These are phyloP conservation scores for Bombus confusus DNA, from an alignment of 1,140 invertebrate genomes.

Conservation along the genomic window DNA sequence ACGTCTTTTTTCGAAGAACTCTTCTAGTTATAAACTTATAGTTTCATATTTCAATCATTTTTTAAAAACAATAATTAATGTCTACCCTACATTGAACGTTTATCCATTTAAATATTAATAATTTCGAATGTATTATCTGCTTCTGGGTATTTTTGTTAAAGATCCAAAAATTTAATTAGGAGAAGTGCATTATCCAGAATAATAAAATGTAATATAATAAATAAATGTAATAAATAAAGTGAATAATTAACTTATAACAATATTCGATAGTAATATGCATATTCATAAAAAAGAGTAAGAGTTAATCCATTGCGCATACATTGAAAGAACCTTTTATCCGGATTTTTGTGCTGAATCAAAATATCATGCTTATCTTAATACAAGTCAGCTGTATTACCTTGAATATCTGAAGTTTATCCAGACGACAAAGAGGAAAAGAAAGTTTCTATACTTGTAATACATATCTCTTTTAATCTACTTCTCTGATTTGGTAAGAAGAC, in stretches of 20 bases:
- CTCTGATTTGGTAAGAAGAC: neutral
- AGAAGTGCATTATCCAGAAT: neutral
- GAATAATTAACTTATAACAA: neutral
- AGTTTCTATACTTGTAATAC: neutral
- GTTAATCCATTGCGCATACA: neutral
- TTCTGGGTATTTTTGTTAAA: neutral
- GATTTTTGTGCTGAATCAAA: neutral
- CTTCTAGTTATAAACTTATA: neutral
- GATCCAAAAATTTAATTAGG: neutral
- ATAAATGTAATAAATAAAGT: too few relatives aligned
- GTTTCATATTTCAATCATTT: too few relatives aligned
- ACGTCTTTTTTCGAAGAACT: neutral
- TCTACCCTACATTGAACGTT: neutral
- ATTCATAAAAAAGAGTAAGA: neutral
- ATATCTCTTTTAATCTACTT: constrained; percentile 7
- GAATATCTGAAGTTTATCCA: neutral
- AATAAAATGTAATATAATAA: too few relatives aligned
- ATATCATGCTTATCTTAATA: neutral
- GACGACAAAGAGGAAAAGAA: neutral
- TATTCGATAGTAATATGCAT: neutral
- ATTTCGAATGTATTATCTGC: neutral
- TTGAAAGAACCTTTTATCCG: neutral
- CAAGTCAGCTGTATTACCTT: neutral
- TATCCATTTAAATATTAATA: neutral
- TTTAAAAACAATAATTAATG: too few relatives aligned